These are phyloP conservation scores for Zaprionus lachaisei DNA, from an alignment of 1,140 invertebrate species.

Conservation along the genomic window DNA sequence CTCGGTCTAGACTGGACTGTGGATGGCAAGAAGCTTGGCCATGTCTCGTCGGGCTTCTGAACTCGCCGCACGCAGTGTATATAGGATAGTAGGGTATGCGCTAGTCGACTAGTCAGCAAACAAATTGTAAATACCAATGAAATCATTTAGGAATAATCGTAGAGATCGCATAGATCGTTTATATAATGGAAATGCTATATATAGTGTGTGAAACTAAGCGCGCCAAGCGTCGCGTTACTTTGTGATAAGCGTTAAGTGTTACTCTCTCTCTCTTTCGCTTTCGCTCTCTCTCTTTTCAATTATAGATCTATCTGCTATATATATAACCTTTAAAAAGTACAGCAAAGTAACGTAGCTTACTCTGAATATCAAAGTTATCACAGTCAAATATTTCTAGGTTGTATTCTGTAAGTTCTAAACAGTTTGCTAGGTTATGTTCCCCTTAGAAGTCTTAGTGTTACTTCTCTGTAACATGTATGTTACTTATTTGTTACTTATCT, in stretches of 20 bases:
- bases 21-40: constrained; percentile 67
- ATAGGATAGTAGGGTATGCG: constrained; percentile 25
- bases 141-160: neutral
- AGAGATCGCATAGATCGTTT: constrained; percentile 21
- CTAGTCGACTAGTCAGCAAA: constrained; percentile 39
- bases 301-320: neutral
- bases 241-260: constrained; percentile 81
- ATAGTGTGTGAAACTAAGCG: constrained; percentile 56
- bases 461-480: no score
- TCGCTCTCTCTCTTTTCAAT: constrained; percentile 5
- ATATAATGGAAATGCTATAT: constrained; percentile 25
- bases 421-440: neutral
- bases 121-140: constrained; percentile 32
- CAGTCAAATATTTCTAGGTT: constrained; percentile 3
- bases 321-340: constrained; percentile 4
- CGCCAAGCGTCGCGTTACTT: constrained; percentile 77
- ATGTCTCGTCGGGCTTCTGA: constrained; percentile 77
- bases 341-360: neutral
- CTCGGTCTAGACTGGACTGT: constrained; percentile 76
- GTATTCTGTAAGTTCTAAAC: no score
- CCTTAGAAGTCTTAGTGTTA: no score
- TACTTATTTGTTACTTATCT: no score
- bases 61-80: neutral
- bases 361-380: neutral
- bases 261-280: constrained; percentile 45